phyloP scores from a whole-genome alignment of 2,888 invertebrate species.

The Parapristionchus giblindavisi region DNA sequence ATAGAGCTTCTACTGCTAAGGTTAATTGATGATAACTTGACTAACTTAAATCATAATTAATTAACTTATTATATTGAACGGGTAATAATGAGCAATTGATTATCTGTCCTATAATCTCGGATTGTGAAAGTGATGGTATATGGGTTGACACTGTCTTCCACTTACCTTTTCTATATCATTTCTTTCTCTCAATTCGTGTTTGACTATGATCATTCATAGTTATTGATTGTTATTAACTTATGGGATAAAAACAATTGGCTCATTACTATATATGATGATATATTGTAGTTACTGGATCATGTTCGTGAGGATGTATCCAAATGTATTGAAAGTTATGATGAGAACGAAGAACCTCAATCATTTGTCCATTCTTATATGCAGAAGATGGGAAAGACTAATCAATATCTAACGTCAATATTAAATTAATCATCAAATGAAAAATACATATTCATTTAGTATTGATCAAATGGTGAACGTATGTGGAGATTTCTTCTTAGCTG shows the following conservation, averaged over 20 bases:
- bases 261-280: background rate
- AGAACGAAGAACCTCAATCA: slow-evolving; percentile 14
- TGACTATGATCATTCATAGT: no score
- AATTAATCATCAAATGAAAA: background rate
- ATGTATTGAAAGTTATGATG: background rate
- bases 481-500: slow-evolving; percentile 35
- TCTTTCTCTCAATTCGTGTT: no score
- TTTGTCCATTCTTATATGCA: slow-evolving; percentile 38
- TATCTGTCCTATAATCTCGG: no score
- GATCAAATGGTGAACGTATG: slow-evolving; percentile 30
- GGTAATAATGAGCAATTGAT: no score
- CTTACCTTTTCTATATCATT: no score
- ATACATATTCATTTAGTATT: background rate
- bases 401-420: slow-evolving; percentile 21
- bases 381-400: slow-evolving; percentile 25
- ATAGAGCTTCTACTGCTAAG: background rate
- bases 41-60: background rate
- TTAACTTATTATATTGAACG: no score
- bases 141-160: no score
- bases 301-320: background rate
- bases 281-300: slow-evolving; percentile 2
- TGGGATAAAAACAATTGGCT: no score
- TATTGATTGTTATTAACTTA: no score
- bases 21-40: background rate
- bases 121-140: no score